Percentiles rank a stretch among this genome's conserved stretches.
Conservation (phyloP, 2,888 invertebrate species). For the Zonitis immaculata region DNA sequence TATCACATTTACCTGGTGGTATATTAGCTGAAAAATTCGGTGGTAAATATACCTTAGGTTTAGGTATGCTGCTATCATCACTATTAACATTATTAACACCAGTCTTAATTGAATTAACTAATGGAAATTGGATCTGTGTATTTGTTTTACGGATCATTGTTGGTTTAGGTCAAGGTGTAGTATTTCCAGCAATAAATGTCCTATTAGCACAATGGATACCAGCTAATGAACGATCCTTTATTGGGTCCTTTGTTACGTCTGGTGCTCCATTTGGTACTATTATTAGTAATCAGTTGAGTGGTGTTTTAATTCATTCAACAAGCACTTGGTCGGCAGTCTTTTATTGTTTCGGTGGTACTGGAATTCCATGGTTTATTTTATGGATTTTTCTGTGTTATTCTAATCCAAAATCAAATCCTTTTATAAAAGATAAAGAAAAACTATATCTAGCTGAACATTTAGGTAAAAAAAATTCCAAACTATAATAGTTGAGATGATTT, state of each 20-base stretch:
- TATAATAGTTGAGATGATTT: no score
- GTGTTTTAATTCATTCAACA: conserved; percentile 61
- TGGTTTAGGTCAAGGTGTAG: conserved; percentile 82
- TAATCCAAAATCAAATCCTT: conserved; percentile 68
- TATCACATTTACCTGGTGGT: conserved; percentile 81
- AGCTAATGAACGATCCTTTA: conserved; percentile 67
- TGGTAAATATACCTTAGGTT: conserved; percentile 77
- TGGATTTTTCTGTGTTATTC: conserved; percentile 50
- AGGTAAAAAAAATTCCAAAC: conserved; percentile 49
- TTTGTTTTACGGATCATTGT: conserved; percentile 70
- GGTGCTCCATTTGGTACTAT: conserved; percentile 71
- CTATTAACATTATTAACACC: conserved; percentile 79
- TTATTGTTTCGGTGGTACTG: conserved; percentile 73
- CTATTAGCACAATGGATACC: conserved; percentile 80
- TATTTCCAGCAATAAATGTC: conserved; percentile 78
- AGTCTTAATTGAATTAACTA: conserved; percentile 48
- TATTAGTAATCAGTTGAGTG: conserved; percentile 62
- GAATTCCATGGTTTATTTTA: conserved; percentile 62
- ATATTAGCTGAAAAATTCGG: conserved; percentile 76
- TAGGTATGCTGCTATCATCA: conserved; percentile 79
- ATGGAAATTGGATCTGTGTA: conserved; percentile 63
- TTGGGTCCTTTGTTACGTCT: conserved; percentile 75
- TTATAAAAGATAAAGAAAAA: conserved; percentile 66
- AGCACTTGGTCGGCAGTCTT: conserved; percentile 73
- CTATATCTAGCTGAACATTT: conserved; percentile 63